These are phyloP conservation scores for Dendroctonus valens DNA, from an alignment of 1,140 invertebrate species.

Conservation along the genomic window DNA sequence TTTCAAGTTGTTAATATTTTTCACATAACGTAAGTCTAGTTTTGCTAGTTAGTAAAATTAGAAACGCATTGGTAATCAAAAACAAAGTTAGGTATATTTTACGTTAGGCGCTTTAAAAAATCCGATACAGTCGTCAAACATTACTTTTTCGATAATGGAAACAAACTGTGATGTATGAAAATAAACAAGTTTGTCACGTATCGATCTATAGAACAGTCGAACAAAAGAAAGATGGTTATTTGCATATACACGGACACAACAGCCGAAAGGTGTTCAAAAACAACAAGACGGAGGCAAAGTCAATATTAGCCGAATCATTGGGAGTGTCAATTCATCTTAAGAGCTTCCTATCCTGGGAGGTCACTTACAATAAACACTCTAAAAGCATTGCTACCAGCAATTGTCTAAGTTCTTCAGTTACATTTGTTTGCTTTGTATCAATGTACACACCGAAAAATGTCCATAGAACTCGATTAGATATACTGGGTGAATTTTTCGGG, in stretches of 20 bases:
- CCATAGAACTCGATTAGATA: constrained; percentile 1
- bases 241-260: constrained; percentile 33
- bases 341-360: constrained; percentile 31
- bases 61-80: too few relatives aligned
- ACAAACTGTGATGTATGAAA: constrained; percentile 12
- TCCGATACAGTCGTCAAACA: too few relatives aligned
- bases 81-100: too few relatives aligned
- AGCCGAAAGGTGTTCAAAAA: constrained; percentile 31
- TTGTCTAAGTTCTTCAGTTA: constrained; percentile 27
- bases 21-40: too few relatives aligned
- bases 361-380: constrained; percentile 33
- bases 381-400: constrained; percentile 29
- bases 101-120: too few relatives aligned
- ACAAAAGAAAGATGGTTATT: constrained; percentile 29
- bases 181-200: constrained; percentile 29
- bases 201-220: background rate
- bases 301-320: constrained; percentile 28
- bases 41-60: too few relatives aligned
- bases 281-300: constrained; percentile 27
- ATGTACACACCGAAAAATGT: constrained; percentile 17
- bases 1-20: too few relatives aligned
- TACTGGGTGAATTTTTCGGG: background rate
- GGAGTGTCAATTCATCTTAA: constrained; percentile 26
- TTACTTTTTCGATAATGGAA: background rate
- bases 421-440: constrained; percentile 31